Base-by-base conservation (phyloP, 2,888 invertebrate species). In the Helicoverpa assulta region DNA sequence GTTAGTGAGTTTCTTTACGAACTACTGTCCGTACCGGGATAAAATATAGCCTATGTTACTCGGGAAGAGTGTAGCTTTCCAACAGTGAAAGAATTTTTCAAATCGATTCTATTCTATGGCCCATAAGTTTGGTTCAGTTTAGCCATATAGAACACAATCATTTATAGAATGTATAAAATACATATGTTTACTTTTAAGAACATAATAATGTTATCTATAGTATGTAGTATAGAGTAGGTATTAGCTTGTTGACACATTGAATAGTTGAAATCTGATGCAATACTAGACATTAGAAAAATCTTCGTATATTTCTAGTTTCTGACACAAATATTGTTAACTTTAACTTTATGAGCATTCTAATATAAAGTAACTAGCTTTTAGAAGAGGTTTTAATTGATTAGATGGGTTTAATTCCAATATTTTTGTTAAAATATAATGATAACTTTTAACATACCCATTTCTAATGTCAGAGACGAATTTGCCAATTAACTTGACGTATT, bases 381-480 rank as follows among this genome's bases (percentile, higher is more conserved):
- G 12, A 19, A n/a, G 43, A 5, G 19, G 8, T 6, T 67, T 12
- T 29, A 54, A 65, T 16, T 26, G 26, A 52, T 19, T n/a, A 19
- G 12, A 4, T 2, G 0, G 3, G 18, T 56, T 51, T n/a, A 29
- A 40, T 5, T 0, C 18, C 18, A 5, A 56, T 10, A 70, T 56
- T 3, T 16, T 12, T 8, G 16, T 14, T n/a, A 53, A n/a, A 57
- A n/a, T 26, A 12, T 18, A 65, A 73, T 64, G 67, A 52, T 40
- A 21, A 33, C n/a, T n/a, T 14, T 73, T 70, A 66, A 85, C 92
- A 78, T 85, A 95, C 95, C 93, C 92, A 81, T 74, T 83, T 68
- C 60, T 85, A 0, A 84, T 85, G 60, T 93, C 89, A 0, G 92
- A 88, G 0, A 93, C 89, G 69, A 94, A 94, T 87, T 92, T 93